Evolutionary conservation across 2,797 vertebrate species (phyloP).

Genomic region (Nyctalus aviator): DNA sequence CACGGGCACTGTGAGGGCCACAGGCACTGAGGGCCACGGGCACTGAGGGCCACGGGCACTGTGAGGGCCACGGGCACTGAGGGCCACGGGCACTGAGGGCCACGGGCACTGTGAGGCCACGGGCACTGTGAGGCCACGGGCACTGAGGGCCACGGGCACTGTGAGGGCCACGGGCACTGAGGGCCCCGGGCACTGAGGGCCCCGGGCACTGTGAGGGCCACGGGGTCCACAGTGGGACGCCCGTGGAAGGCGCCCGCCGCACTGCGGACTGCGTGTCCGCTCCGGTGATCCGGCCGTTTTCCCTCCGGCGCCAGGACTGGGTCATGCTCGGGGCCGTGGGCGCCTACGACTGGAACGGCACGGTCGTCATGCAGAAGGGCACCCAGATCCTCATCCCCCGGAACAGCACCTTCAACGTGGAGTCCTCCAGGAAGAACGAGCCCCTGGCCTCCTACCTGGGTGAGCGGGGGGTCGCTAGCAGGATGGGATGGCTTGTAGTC

Average conservation of each 20-base stretch:
- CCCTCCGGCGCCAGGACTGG: constrained; percentile 87
- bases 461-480: constrained; percentile 79
- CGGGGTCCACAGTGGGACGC: neutral
- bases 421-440: constrained; percentile 89
- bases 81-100: too few relatives aligned
- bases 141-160: too few relatives aligned
- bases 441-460: constrained; percentile 95
- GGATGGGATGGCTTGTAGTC: neutral
- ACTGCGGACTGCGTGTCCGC: neutral
- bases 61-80: too few relatives aligned
- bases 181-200: neutral
- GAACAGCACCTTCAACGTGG: constrained; percentile 90
- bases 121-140: too few relatives aligned
- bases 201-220: neutral
- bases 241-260: neutral
- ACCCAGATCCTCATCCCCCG: constrained; percentile 84
- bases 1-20: too few relatives aligned
- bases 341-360: constrained; percentile 98
- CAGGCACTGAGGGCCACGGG: too few relatives aligned
- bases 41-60: too few relatives aligned
- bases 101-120: too few relatives aligned
- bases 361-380: constrained; percentile 93
- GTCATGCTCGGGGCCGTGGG: constrained; percentile 97
- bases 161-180: too few relatives aligned
- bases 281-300: neutral